Evolutionary conservation across 2,797 vertebrate species (phyloP).

Genomic region (Momotus momota): DNA sequence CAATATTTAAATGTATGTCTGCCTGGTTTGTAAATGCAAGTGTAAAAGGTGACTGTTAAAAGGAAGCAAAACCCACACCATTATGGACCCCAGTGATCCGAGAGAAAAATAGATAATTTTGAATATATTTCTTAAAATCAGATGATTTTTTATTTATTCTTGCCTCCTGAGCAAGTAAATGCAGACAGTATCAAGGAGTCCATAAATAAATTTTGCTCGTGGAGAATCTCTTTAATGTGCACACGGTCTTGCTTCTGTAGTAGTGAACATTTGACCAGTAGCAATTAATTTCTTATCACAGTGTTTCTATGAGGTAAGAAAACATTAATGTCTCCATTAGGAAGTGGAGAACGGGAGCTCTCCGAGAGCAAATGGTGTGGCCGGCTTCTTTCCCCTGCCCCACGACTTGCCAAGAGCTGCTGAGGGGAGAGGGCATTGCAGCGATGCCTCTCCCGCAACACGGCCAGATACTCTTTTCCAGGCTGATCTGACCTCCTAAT

Average conservation of each 20-base stretch:
- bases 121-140: background rate
- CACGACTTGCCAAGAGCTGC: background rate
- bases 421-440: background rate
- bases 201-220: conserved; percentile 34
- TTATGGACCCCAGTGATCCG: background rate
- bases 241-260: background rate
- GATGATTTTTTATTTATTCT: background rate
- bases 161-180: background rate
- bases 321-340: conserved; percentile 58
- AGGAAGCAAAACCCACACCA: background rate
- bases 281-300: conserved; percentile 70
- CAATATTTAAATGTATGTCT: background rate
- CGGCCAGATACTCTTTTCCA: background rate
- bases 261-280: conserved; percentile 58
- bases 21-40: background rate
- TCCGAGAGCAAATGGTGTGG: background rate
- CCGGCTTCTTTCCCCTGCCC: background rate
- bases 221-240: conserved; percentile 54
- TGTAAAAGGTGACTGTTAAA: background rate
- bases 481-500: background rate
- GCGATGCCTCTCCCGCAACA: background rate
- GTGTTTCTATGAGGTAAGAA: conserved; percentile 65
- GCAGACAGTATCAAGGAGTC: background rate
- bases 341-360: conserved; percentile 7
- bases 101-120: background rate